Percentiles rank a stretch among this genome's conserved stretches.
These are phyloP conservation scores for Andrena camellia DNA, from an alignment of 2,888 invertebrate genomes.

Conservation along the genomic window DNA sequence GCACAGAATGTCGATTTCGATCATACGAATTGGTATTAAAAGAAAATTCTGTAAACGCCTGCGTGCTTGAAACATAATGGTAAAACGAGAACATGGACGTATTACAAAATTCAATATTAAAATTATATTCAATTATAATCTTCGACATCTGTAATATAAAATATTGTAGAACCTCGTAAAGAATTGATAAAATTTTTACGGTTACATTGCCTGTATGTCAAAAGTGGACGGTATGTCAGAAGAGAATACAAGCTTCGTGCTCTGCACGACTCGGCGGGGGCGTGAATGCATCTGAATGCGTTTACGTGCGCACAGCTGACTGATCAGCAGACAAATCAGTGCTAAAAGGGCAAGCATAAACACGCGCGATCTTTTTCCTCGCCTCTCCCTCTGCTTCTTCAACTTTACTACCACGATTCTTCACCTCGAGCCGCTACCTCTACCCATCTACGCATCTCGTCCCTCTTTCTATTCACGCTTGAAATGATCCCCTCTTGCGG, in stretches of 20 bases:
- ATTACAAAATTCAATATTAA: not conserved
- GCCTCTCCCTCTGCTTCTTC: constrained; percentile 12
- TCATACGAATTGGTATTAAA: no score
- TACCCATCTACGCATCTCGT: not conserved
- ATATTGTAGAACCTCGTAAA: not conserved
- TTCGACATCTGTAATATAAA: not conserved
- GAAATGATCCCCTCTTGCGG: constrained; percentile 18
- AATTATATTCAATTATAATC: not conserved
- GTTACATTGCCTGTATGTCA: not conserved
- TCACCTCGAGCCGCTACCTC: constrained; percentile 8
- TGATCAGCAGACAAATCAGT: constrained; percentile 52
- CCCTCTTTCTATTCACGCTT: not conserved
- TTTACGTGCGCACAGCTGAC: constrained; percentile 26
- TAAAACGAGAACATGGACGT: no score
- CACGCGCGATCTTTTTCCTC: constrained; percentile 47
- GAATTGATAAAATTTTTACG: not conserved
- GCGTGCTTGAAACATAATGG: no score
- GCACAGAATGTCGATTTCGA: no score
- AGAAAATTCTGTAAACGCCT: no score
- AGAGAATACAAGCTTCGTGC: not conserved
- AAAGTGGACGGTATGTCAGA: not conserved
- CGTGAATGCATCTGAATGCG: constrained; percentile 15
- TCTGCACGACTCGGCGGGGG: not conserved
- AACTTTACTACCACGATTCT: not conserved
- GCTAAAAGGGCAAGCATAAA: constrained; percentile 70